Evolutionary conservation across 2,888 invertebrate genomes (phyloP), one percentile per base, ranked within the genome.

Genomic region (Matsumyia berberina): DNA sequence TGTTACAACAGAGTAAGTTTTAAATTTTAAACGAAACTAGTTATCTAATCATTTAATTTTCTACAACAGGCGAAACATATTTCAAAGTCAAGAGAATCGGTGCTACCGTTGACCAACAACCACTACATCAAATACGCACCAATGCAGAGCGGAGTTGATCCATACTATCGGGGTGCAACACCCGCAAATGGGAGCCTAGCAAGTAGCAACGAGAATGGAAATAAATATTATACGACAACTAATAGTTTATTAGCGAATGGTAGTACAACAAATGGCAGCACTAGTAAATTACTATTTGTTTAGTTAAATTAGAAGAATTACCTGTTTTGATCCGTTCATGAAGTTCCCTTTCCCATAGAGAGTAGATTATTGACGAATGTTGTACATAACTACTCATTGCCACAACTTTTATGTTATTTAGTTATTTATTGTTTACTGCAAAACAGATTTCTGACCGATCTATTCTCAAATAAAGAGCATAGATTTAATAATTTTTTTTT

Each of bases 1-100:
- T 94, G 94, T 86, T 99, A 99, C 92, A 98, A 98, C 92, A 95
- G 97, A 92, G 95, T 95, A 91, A 88, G 88, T 87, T 58, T n/a
- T 42, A 24, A 19, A 33, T 62, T 62, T 19, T 11, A 29, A 5
- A n/a, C n/a, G n/a, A 6, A 6, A 44, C 4, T 24, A 57, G 5
- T 9, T 3, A 24, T 64, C 2, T 73, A 51, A 19, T 19, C 19
- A 31, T 49, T 55, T 29, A n/a, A 11, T 39, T 46, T 70, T 78
- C 81, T 78, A 60, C 85, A 87, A 80, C 88, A 94, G 94, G 96
- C 95, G 0, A 96, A 96, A 90, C 95, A 95, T 88, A 94, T 96
- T 88, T 94, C 95, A 44, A 93, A 93, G 73, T 91, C 91, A 5
- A 92, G 92, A 86, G 92, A 93, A 87, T 90, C 93, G 35, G 86